Percentiles rank a stretch among this genome's conserved stretches.
phyloP scores from a whole-genome alignment of 2,888 invertebrate genomes.

The Cetonia aurata region DNA sequence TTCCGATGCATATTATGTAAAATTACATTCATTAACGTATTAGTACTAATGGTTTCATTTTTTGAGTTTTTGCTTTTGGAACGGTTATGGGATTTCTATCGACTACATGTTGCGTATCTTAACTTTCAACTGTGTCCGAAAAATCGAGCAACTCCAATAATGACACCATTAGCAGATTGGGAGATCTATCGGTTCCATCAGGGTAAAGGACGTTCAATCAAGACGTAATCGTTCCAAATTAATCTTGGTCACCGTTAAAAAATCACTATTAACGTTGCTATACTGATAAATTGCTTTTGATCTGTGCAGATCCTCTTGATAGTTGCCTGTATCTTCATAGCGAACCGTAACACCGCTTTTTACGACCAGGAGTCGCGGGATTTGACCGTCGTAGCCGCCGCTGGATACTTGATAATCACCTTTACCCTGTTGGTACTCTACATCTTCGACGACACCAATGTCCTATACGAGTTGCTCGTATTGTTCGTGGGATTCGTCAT shows the following conservation, averaged over 20 bases:
- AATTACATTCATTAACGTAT: too few species aligned
- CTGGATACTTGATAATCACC: slow-evolving; percentile 44
- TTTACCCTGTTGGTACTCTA: slow-evolving; percentile 45
- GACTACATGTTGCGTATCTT: too few species aligned
- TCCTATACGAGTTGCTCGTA: slow-evolving; percentile 44
- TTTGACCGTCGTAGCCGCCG: slow-evolving; percentile 31
- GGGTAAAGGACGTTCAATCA: too few species aligned
- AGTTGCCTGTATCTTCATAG: slow-evolving; percentile 8
- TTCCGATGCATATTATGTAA: too few species aligned
- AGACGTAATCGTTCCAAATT: not conserved
- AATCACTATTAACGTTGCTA: not conserved
- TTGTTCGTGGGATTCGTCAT: slow-evolving; percentile 44
- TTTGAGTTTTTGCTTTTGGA: too few species aligned
- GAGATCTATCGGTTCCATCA: too few species aligned
- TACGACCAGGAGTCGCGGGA: slow-evolving; percentile 15
- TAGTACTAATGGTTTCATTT: too few species aligned
- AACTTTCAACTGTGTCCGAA: too few species aligned
- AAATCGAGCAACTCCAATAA: too few species aligned
- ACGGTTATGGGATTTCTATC: too few species aligned
- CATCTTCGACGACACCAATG: slow-evolving; percentile 45
- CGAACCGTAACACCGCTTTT: not conserved
- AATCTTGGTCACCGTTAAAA: not conserved
- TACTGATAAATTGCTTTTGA: not conserved
- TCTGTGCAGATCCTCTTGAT: slow-evolving; percentile 8
- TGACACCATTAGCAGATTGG: too few species aligned